Base-by-base conservation (phyloP, 2,888 invertebrate genomes). In the Acanthococcus lagerstroemiae region DNA sequence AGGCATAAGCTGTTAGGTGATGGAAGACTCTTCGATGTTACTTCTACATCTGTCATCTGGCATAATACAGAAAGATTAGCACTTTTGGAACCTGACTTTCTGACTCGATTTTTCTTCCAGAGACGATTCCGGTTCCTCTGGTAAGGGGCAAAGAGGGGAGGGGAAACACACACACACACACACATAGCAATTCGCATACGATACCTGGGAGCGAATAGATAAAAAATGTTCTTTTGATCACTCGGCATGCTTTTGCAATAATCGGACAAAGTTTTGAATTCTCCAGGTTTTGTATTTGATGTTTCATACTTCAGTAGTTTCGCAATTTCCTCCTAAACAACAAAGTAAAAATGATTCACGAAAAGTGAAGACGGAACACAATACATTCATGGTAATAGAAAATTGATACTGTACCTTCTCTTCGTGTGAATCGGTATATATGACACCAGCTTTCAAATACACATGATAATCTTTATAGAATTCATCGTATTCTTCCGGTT, bases 401-500 rank as follows among this genome's bases (percentile, higher is more conserved):
- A n/a, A n/a, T n/a, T n/a, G n/a, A n/a, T n/a, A 2, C 12, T 70
- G 73, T 79, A 90, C 91, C 81, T 90, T 93, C 75, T 92, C 89
- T 4, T 81, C 75, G 70, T 88, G 84, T 74, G 87, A 90, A 55
- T 83, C 81, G 70, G 87, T 86, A 1, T 88, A 89, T 37, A 96
- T 87, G 73, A 97, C 92, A 44, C 95, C 97, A 78, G 97, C 96
- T 74, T 96, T 93, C 61, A 97, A 81, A 75, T 95, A 97, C 65
- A 95, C 77, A 0, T 90, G 89, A 75, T 95, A 96, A 73, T 95
- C 94, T 68, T 84, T 84, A 76, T 95, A 95, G 77, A 97, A 97
- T 54, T 85, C 81, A 65, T 84, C 83, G 76, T 87, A 97, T 55
- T 86, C 86, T 5, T 84, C 84, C 0, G 85, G 81, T 72, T 94